Evolutionary conservation across 2,888 invertebrate species (phyloP).

Genomic region (Dione juno): DNA sequence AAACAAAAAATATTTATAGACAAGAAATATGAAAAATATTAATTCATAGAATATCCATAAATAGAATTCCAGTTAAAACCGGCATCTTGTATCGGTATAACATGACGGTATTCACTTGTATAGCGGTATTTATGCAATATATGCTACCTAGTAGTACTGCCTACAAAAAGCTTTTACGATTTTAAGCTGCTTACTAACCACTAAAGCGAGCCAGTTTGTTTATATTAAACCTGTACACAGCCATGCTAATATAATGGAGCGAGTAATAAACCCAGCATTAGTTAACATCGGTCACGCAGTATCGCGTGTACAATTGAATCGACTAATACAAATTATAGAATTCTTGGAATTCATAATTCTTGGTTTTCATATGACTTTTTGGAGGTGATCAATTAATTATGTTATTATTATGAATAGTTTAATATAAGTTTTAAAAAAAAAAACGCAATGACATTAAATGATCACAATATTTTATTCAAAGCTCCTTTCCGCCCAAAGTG

Average conservation of each 20-base stretch:
- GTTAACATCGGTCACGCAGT: conserved; percentile 39
- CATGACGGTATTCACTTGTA: no score
- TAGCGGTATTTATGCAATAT: neutral
- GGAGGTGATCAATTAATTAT: neutral
- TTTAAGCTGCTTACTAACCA: conserved; percentile 37
- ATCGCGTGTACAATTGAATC: conserved; percentile 37
- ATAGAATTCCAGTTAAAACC: neutral
- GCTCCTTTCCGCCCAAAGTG: no score
- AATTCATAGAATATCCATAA: neutral
- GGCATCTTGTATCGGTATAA: neutral
- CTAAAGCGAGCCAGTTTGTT: conserved; percentile 36
- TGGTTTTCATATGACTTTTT: conserved; percentile 5
- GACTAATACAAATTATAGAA: conserved; percentile 33
- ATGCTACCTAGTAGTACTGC: conserved; percentile 13
- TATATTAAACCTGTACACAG: conserved; percentile 33
- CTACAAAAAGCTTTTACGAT: conserved; percentile 30
- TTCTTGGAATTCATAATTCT: conserved; percentile 35
- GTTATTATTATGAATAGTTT: neutral
- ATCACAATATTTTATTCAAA: no score
- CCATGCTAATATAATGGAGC: conserved; percentile 32
- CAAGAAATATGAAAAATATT: neutral
- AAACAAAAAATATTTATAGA: neutral
- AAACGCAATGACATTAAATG: no score
- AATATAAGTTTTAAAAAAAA: no score
- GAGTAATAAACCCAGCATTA: conserved; percentile 36